Conservation (phyloP, 1,140 invertebrate genomes). For the Argopecten irradians region DNA sequence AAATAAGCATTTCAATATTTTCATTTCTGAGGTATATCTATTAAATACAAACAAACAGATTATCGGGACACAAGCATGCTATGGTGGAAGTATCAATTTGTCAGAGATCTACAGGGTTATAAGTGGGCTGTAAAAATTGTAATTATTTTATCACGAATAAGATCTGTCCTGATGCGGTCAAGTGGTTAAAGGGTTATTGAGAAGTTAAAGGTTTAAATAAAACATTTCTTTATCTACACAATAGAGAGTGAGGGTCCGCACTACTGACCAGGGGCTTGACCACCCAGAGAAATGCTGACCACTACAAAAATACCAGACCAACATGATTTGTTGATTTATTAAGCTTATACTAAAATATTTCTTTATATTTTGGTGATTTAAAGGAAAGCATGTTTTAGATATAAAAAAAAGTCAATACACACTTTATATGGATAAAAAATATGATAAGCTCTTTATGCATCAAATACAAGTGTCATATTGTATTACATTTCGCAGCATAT, state of each 20-base stretch:
- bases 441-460: too few relatives aligned
- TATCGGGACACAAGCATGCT: neutral
- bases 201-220: neutral
- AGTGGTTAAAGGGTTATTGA: neutral
- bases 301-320: neutral
- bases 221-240: neutral
- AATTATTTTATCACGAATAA: neutral
- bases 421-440: too few relatives aligned
- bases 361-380: too few relatives aligned
- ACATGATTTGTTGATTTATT: neutral
- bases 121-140: neutral
- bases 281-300: neutral
- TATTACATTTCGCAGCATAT: too few relatives aligned
- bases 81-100: neutral
- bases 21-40: neutral
- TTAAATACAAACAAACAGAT: neutral
- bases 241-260: neutral
- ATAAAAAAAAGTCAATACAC: too few relatives aligned
- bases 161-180: conserved; percentile 6
- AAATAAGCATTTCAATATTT: neutral
- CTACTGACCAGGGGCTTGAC: neutral
- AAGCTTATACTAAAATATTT: too few relatives aligned
- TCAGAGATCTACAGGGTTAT: neutral
- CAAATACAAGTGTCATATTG: too few relatives aligned
- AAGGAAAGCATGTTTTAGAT: too few relatives aligned